These are phyloP conservation scores for Epinephelus fuscoguttatus DNA, from an alignment of 2,113 vertebrate species.

Conservation along the genomic window DNA sequence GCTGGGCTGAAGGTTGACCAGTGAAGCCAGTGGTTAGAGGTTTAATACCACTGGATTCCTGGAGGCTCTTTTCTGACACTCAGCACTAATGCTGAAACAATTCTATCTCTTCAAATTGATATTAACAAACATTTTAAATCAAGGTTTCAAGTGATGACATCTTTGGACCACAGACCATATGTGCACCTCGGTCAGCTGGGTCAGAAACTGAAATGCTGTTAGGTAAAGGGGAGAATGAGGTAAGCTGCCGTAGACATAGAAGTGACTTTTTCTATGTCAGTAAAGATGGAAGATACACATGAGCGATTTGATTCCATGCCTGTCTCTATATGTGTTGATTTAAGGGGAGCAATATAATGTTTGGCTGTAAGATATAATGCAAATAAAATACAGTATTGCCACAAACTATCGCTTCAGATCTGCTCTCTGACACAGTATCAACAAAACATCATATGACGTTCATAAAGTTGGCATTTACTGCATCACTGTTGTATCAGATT, in stretches of 20 bases:
- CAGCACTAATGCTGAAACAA: neutral
- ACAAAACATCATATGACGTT: neutral
- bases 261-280: too few species aligned
- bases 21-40: conserved; percentile 3
- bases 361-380: neutral
- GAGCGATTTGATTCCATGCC: neutral
- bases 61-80: neutral
- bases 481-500: too few species aligned
- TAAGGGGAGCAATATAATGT: neutral
- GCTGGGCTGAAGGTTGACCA: neutral
- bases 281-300: neutral
- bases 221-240: neutral
- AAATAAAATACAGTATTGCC: neutral
- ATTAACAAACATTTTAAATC: neutral
- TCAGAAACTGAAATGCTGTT: conserved; percentile 1
- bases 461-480: neutral
- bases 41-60: neutral
- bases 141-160: neutral
- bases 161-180: neutral
- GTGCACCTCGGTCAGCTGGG: neutral
- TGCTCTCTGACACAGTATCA: neutral
- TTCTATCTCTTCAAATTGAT: neutral
- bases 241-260: neutral
- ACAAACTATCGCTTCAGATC: neutral
- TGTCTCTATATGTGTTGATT: neutral